Base-by-base conservation (phyloP, 92 coral and sea anemone species). In the Plumapathes pennacea region DNA sequence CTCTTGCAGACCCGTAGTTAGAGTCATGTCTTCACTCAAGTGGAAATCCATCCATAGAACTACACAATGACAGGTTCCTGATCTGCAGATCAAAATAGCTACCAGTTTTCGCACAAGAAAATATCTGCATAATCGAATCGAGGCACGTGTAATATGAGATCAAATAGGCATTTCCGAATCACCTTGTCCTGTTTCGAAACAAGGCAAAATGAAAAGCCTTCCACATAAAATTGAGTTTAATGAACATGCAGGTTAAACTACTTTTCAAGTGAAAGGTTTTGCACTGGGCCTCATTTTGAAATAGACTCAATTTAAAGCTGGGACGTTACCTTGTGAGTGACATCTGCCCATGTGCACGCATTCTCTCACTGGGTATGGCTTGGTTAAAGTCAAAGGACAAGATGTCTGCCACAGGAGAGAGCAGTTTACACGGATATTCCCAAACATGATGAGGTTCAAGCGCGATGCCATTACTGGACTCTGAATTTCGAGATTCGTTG, bases 1-100 rank as follows among this genome's bases (percentile, higher is more conserved):
- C 91, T 79, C 32, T 49, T 30, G 49, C 36, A 91, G 74, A 7
- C 98, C 98, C 12, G 86, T 88, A 13, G 96, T 83, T 10, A 92
- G 54, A 0, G 71, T 52, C 8, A 84, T 38, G 36, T 73, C 71
- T 20, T 88, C 85, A 13, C 76, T 65, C 14, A 92, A 57, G 31
- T 80, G 54, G 53, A 84, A 92, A 30, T 92, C 98, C 96, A 92
- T 88, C 98, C 98, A 92, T 34, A 92, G 40, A 4, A 77, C 91
- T 6, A 92, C 78, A 22, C 81, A 85, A 25, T 92, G 95, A 26
- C 86, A 71, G 43, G 53, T 57, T 5, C 89, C 96, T 15, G 56
- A 32, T 32, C 96, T 88, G 44, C 20, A 21, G 11, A 42, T 23
- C 21, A 19, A 64, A 21, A 36, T 12, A 24, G 20, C 0, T 6